These are phyloP conservation scores for Grammomys dolichurus DNA, from an alignment of 2,113 vertebrate genomes.

Conservation along the genomic window DNA sequence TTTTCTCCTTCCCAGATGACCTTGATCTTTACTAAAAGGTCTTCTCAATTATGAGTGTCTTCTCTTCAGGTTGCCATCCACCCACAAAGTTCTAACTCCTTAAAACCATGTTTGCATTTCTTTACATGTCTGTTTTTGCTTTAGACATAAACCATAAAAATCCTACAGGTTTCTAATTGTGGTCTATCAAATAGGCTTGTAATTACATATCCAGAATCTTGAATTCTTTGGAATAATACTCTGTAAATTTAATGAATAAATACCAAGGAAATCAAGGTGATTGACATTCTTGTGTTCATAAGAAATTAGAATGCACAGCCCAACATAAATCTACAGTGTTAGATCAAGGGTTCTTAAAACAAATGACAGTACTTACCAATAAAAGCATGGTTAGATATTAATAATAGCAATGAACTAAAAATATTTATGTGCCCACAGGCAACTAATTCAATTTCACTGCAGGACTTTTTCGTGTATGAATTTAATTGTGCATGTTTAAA, in stretches of 20 bases:
- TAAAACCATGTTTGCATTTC: neutral
- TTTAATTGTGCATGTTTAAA: slow-evolving; percentile 76
- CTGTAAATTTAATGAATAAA: slow-evolving; percentile 35
- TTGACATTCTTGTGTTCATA: slow-evolving; percentile 8
- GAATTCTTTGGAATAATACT: slow-evolving; percentile 54
- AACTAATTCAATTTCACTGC: slow-evolving; percentile 78
- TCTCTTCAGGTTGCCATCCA: neutral
- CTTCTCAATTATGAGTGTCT: neutral
- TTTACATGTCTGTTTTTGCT: slow-evolving; percentile 12
- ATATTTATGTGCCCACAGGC: slow-evolving; percentile 77
- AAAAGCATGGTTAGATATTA: slow-evolving; percentile 66
- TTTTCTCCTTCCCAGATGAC: neutral
- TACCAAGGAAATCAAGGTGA: neutral
- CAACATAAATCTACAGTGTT: neutral
- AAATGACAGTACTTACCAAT: slow-evolving; percentile 64
- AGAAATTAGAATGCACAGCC: slow-evolving; percentile 22
- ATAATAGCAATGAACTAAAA: slow-evolving; percentile 75
- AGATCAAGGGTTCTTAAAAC: slow-evolving; percentile 61
- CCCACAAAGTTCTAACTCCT: neutral
- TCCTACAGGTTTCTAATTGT: slow-evolving; percentile 22
- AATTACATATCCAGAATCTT: neutral
- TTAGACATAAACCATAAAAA: slow-evolving; percentile 38
- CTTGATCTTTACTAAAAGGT: neutral
- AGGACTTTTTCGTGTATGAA: slow-evolving; percentile 75
- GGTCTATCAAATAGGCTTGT: neutral